These are phyloP conservation scores for Zaprionus kolodkinae DNA, from an alignment of 1,140 invertebrate genomes.

Conservation along the genomic window DNA sequence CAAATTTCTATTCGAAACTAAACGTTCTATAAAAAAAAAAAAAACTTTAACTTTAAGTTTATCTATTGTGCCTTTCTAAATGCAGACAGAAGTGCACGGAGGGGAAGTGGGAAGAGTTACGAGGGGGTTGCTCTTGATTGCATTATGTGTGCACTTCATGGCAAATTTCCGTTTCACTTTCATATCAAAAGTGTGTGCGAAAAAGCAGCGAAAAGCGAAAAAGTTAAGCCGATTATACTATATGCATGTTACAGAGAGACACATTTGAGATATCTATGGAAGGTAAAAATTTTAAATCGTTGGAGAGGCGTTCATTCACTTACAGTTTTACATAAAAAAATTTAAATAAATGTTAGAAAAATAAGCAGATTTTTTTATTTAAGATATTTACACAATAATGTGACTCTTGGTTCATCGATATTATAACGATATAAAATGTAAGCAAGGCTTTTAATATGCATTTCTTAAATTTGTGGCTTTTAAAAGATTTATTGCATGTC, in stretches of 20 bases:
- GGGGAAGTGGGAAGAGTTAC: too few relatives aligned
- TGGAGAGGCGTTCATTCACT: background rate
- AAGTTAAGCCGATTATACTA: background rate
- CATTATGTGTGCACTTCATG: constrained; percentile 27
- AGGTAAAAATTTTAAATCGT: background rate
- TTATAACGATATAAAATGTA: background rate
- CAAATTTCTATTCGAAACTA: constrained; percentile 31
- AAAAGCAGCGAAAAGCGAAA: background rate
- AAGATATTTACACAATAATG: background rate
- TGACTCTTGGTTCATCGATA: background rate
- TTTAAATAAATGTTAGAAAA: too few relatives aligned
- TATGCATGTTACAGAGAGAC: background rate
- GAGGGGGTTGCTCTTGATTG: constrained; percentile 6
- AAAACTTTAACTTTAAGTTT: constrained; percentile 13
- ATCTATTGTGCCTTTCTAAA: constrained; percentile 6
- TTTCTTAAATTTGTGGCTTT: too few relatives aligned
- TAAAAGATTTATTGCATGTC: too few relatives aligned
- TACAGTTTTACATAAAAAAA: background rate
- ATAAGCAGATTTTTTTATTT: too few relatives aligned
- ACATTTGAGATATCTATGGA: background rate
- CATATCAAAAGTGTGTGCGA: constrained; percentile 3
- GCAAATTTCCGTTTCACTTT: constrained; percentile 14
- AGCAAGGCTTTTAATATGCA: too few relatives aligned
- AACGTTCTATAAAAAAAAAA: too few relatives aligned
- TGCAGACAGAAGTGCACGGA: constrained; percentile 11